Conservation (phyloP, 2,888 invertebrate species). For the Parelbella ahira region DNA sequence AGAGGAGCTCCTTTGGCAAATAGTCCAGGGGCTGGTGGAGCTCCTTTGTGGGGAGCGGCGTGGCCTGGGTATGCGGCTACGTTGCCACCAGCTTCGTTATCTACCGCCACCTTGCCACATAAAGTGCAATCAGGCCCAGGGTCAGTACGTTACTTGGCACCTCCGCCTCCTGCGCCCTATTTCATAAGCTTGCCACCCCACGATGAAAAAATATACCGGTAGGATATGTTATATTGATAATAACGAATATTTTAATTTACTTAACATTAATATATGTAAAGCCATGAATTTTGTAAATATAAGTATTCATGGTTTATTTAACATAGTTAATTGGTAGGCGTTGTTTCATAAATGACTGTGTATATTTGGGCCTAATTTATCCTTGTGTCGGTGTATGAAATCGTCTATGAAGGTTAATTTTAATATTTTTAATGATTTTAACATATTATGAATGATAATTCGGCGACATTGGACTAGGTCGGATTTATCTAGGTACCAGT, state of each 20-base stretch:
- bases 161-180: constrained; percentile 83
- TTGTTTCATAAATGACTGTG: constrained; percentile 22
- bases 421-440: no score
- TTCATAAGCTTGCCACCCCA: constrained; percentile 82
- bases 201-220: constrained; percentile 84
- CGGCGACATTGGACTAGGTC: constrained; percentile 38
- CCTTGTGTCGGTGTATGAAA: not conserved
- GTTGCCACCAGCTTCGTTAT: constrained; percentile 80
- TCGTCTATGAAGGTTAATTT: no score
- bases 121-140: constrained; percentile 80
- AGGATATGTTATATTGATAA: constrained; percentile 35
- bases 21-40: constrained; percentile 81
- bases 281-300: constrained; percentile 26
- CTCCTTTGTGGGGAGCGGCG: constrained; percentile 80
- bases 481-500: constrained; percentile 50
- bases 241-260: constrained; percentile 24
- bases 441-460: no score
- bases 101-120: constrained; percentile 84
- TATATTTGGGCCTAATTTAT: constrained; percentile 30
- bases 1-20: constrained; percentile 84
- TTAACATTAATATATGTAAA: constrained; percentile 19
- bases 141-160: constrained; percentile 78
- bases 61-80: constrained; percentile 81
- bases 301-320: constrained; percentile 24
- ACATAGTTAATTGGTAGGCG: constrained; percentile 14